phyloP scores from a whole-genome alignment of 1,140 invertebrate genomes.

The Tribolium castaneum region DNA sequence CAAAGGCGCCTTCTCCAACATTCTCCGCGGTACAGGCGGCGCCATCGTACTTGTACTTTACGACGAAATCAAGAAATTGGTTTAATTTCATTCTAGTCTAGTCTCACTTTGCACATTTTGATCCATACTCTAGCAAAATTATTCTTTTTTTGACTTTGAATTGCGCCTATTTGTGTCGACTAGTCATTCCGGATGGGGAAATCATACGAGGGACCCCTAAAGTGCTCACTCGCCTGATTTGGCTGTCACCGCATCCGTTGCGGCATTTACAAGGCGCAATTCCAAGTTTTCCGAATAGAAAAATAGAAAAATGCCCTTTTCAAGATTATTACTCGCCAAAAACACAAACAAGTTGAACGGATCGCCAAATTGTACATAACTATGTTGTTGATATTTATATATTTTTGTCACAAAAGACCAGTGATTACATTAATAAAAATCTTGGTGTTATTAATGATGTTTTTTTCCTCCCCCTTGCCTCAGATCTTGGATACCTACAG shows the following conservation, averaged over 20 bases:
- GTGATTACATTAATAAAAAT: slow-evolving; percentile 23
- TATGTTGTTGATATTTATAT: slow-evolving; percentile 25
- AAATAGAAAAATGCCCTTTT: neutral
- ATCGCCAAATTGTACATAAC: slow-evolving; percentile 25
- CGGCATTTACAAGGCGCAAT: slow-evolving; percentile 17
- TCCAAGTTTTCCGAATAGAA: neutral
- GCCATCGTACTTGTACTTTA: slow-evolving; percentile 83
- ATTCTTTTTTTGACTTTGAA: neutral
- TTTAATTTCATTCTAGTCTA: slow-evolving; percentile 55
- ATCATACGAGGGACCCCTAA: neutral
- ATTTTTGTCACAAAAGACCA: slow-evolving; percentile 29
- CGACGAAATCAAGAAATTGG: slow-evolving; percentile 79
- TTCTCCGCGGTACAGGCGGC: slow-evolving; percentile 81
- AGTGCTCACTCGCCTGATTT: neutral
- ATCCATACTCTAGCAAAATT: slow-evolving; percentile 1
- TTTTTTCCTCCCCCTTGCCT: neutral
- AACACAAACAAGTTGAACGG: neutral
- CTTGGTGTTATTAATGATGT: neutral
- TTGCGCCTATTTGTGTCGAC: neutral
- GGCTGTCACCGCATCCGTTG: slow-evolving; percentile 16
- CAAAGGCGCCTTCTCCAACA: slow-evolving; percentile 85
- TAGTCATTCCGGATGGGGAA: slow-evolving; percentile 25
- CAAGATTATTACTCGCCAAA: neutral
- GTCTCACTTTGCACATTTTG: slow-evolving; percentile 20
- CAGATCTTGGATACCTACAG: too few species aligned